Evolutionary conservation across 2,113 vertebrate species (phyloP).

Genomic region (Melanerpes aurifrons): DNA sequence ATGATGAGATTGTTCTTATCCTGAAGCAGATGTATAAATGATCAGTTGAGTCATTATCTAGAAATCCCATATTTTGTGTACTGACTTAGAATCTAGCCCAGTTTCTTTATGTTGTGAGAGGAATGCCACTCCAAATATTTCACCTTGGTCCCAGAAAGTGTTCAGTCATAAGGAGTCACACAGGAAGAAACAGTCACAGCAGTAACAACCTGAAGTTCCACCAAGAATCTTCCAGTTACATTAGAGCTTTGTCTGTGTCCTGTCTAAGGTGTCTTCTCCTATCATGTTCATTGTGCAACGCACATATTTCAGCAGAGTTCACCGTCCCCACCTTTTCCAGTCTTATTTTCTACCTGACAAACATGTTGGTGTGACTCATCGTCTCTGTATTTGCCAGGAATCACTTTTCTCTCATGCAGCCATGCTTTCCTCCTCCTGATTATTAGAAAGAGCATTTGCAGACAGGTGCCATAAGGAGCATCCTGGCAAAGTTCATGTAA

Average conservation of each 20-base stretch:
- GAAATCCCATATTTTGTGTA: background rate
- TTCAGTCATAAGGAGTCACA: background rate
- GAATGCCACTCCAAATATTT: background rate
- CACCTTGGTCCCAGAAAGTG: background rate
- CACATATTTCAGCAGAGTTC: background rate
- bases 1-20: background rate
- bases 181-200: background rate
- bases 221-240: background rate
- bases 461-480: background rate
- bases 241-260: background rate
- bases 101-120: background rate
- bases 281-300: background rate
- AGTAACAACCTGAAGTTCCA: background rate
- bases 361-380: background rate
- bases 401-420: background rate
- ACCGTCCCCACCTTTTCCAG: background rate
- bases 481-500: background rate
- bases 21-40: background rate
- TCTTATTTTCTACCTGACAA: background rate
- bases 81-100: background rate
- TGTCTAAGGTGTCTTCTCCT: background rate
- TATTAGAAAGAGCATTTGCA: background rate
- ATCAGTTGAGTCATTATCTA: background rate
- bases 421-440: background rate
- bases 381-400: background rate